Conservation (phyloP, 2,113 vertebrate genomes). For the Corynorhinus townsendii region DNA sequence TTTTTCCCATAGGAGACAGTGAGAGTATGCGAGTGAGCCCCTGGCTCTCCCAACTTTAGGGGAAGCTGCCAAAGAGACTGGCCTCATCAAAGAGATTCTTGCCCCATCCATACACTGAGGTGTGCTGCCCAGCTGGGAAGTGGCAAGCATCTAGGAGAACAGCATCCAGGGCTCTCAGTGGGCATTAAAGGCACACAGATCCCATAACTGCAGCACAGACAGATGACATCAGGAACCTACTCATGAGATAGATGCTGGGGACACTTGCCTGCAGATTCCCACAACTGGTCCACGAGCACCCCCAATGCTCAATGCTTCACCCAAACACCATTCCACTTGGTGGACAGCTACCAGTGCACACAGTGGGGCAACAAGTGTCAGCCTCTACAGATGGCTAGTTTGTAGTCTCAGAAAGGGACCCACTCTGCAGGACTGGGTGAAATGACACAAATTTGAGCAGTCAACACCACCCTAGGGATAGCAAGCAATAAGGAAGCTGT, state of each 20-base stretch:
- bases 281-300: background rate
- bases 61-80: background rate
- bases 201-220: background rate
- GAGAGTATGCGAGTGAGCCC: background rate
- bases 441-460: background rate
- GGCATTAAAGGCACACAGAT: background rate
- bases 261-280: background rate
- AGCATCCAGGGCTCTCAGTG: background rate
- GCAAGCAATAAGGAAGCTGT: background rate
- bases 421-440: background rate
- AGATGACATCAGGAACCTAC: background rate
- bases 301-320: background rate
- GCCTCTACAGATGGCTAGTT: background rate
- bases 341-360: background rate
- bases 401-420: too few relatives aligned
- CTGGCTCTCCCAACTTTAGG: background rate
- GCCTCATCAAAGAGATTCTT: background rate
- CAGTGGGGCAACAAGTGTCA: background rate
- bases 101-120: background rate
- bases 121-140: background rate
- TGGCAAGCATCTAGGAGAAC: background rate
- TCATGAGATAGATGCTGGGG: background rate
- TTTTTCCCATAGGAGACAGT: background rate
- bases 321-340: background rate
- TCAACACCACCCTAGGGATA: background rate